Conservation (phyloP, 2,888 invertebrate species). For the Cephus runcator region DNA sequence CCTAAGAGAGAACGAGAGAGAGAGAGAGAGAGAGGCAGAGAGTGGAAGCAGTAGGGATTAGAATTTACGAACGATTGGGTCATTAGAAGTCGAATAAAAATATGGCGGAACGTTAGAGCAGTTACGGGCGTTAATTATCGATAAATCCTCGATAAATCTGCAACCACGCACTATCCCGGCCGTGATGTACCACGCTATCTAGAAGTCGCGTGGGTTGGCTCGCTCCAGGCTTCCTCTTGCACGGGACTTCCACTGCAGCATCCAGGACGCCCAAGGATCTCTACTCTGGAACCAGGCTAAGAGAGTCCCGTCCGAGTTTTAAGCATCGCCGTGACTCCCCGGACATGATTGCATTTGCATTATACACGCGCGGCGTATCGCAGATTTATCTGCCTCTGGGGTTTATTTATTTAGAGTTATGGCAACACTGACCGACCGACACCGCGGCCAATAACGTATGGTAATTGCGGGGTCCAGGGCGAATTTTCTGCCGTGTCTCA, state of each 20-base stretch:
- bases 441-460: conserved; percentile 57
- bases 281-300: neutral
- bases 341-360: conserved; percentile 64
- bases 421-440: conserved; percentile 56
- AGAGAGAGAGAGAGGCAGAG: too few species aligned
- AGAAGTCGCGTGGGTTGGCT: neutral
- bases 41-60: neutral
- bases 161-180: neutral
- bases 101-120: neutral
- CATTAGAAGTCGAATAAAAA: neutral
- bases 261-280: neutral
- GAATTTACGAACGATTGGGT: neutral
- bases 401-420: conserved; percentile 64
- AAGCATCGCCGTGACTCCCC: conserved; percentile 30
- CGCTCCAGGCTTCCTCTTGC: neutral
- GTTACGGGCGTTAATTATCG: neutral
- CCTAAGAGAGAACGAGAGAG: neutral
- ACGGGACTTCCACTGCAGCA: neutral
- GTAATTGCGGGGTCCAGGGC: conserved; percentile 51
- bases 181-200: neutral
- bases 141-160: neutral
- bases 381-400: conserved; percentile 59
- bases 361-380: conserved; percentile 58
- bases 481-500: neutral
- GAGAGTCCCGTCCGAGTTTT: conserved; percentile 15